phyloP scores from a whole-genome alignment of 1,140 invertebrate species.

The Vollenhovia emeryi region DNA sequence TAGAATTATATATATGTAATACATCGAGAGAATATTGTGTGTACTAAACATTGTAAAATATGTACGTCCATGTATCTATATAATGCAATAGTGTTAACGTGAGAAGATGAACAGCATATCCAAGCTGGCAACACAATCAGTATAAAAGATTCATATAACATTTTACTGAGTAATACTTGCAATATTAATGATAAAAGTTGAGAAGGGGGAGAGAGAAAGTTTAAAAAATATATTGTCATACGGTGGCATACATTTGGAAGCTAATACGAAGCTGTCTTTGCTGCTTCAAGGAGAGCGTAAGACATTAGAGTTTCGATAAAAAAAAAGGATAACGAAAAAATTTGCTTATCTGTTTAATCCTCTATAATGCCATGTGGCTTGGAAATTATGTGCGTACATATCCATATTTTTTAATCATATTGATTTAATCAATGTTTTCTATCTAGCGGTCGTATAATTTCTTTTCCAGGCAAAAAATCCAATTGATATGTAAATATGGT shows the following conservation, averaged over 20 bases:
- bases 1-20: conserved; percentile 19
- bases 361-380: not conserved
- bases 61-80: not conserved
- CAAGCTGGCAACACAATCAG: not conserved
- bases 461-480: not conserved
- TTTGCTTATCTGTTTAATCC: not conserved
- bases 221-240: not conserved
- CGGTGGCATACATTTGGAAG: not conserved
- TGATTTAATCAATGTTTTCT: not conserved
- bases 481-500: not conserved
- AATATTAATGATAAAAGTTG: not conserved
- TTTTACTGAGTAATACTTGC: not conserved
- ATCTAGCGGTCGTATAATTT: not conserved
- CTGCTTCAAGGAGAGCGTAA: not conserved
- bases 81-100: not conserved
- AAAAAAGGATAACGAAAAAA: not conserved
- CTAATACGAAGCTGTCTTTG: not conserved
- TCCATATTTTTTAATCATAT: not conserved
- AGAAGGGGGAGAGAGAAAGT: not conserved
- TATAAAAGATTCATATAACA: not conserved
- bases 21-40: not conserved
- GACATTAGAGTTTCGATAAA: not conserved
- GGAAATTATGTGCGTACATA: not conserved
- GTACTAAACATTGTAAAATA: not conserved
- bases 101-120: not conserved